Conservation (phyloP, 2,888 invertebrate species). For the Fragum fragum region DNA sequence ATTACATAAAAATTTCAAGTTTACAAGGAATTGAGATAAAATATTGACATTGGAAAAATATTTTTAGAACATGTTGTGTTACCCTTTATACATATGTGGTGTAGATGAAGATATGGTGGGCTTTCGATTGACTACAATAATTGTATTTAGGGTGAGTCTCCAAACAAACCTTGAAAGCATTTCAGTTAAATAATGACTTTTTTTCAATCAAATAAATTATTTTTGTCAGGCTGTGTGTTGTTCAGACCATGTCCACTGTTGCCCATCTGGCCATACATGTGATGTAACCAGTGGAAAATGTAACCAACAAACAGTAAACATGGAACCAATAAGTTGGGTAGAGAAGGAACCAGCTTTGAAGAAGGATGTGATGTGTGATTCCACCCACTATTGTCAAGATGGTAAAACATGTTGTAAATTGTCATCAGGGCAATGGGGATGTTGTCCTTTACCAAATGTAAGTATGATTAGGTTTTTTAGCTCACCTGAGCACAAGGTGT, state of each 20-base stretch:
- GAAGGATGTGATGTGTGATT: constrained; percentile 8
- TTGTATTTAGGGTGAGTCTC: no score
- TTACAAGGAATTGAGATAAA: no score
- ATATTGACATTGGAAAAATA: no score
- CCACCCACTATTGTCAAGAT: constrained; percentile 52
- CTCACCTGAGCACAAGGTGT: no score
- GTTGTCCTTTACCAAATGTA: constrained; percentile 73
- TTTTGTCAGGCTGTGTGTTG: constrained; percentile 83
- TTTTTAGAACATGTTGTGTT: no score
- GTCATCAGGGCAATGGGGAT: constrained; percentile 63
- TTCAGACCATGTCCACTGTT: constrained; percentile 75
- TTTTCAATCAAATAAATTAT: no score
- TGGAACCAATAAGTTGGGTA: constrained; percentile 55
- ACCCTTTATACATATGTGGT: no score
- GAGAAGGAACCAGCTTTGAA: constrained; percentile 49
- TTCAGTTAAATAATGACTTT: no score
- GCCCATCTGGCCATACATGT: constrained; percentile 78
- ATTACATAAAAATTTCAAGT: no score
- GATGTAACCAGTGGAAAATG: constrained; percentile 65
- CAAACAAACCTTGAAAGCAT: no score
- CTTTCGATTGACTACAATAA: no score
- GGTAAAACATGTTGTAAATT: constrained; percentile 73
- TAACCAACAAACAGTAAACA: background rate
- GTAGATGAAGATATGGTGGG: no score
- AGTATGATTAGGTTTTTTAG: background rate